A percentile compares a stretch with the other conserved stretches of the same genome.
Conservation (phyloP, 2,797 vertebrate genomes). For the Scolopax rusticola region DNA sequence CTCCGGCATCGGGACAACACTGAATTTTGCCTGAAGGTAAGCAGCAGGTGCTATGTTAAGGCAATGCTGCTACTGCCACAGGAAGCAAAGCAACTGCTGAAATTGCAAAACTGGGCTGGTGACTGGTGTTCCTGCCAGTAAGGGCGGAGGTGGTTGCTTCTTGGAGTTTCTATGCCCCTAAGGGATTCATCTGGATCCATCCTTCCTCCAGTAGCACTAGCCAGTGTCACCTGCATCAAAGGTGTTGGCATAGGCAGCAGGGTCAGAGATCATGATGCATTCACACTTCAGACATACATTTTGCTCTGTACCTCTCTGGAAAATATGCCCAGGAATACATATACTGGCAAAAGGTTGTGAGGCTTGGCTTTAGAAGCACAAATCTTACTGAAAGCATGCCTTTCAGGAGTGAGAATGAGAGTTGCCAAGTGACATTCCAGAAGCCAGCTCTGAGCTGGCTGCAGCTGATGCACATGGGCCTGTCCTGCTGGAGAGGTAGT, state of each 20-base stretch:
- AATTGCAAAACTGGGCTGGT: neutral
- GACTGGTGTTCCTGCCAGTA: neutral
- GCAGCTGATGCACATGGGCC: neutral
- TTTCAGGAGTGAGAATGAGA: neutral
- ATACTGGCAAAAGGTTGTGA: neutral
- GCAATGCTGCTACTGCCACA: neutral
- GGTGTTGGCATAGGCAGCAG: neutral
- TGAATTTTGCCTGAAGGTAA: neutral
- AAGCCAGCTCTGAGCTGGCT: neutral
- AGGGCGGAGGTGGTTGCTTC: neutral
- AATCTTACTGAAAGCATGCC: neutral
- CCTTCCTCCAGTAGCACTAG: neutral
- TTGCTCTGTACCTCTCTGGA: neutral
- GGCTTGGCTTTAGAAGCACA: rapidly evolving
- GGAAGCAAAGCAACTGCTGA: neutral
- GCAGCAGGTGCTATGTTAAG: neutral
- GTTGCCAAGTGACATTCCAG: neutral
- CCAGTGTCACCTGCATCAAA: neutral
- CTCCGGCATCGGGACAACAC: neutral
- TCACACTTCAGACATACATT: neutral
- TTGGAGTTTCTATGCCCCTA: neutral
- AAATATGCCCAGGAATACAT: neutral
- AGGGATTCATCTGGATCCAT: neutral
- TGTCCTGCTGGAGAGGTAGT: neutral
- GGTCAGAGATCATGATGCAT: neutral